Evolutionary conservation across 2,888 invertebrate genomes (phyloP), one percentile per base, ranked within the genome.

Genomic region (Volucella zonaria): DNA sequence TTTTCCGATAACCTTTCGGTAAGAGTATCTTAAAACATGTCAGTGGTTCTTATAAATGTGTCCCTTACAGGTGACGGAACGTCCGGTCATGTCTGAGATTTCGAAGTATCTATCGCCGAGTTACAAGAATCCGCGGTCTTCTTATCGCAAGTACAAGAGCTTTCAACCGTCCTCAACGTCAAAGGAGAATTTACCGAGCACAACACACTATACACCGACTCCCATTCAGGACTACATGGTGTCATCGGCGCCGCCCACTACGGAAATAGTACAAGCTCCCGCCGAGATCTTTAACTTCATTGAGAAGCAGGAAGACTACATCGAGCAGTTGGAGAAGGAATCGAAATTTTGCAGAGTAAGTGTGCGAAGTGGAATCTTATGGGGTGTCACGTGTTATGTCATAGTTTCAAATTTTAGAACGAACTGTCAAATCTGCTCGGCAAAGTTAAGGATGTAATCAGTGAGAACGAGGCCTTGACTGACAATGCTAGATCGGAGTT

Each of bases 221-320:
- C 88, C 89, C 0, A 87, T 91, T 0, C 70, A 87, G 38, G 88
- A 88, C 52, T 88, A 87, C 76, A 66, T 70, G n/a, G 70, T 64
- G 0, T 12, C 87, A 8, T 38, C 87, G 52, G 71, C 93, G 89
- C 90, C 94, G 89, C 87, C 40, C 77, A 87, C 56, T 91, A 38
- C 87, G 90, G 89, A 91, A 89, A 86, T 90, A 89, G 59, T 93
- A 89, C 58, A 93, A 90, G 88, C 94, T 88, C 92, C 95, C 88
- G 90, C 95, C 12, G 96, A 97, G 90, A 93, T 97, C 56, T 93
- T 96, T 90, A 94, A 95, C 88, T 97, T 96, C 89, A 96, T 97
- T 61, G 96, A 96, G 91, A 95, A 96, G 86, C 97, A 97, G 88
- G 97, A 97, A 89, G 96, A 96, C 88, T 97, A 97, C 89, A 97